Evolutionary conservation across 1,140 invertebrate genomes (phyloP).

Genomic region (Choristoneura fumiferana): DNA sequence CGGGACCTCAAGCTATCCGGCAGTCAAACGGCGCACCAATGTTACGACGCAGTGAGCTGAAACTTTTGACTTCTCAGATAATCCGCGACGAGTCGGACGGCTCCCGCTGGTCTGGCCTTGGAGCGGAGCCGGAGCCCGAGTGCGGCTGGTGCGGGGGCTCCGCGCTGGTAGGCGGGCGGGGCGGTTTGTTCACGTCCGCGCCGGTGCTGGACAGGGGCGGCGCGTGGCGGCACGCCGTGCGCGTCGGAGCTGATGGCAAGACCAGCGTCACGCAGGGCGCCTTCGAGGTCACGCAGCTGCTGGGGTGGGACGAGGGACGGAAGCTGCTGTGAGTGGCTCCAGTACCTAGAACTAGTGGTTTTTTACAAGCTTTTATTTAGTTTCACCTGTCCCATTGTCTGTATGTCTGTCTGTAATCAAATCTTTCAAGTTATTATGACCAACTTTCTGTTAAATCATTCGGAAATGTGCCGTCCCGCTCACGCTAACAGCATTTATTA

Average conservation of each 20-base stretch:
- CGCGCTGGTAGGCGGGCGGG: slow-evolving; percentile 46
- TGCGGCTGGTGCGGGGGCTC: slow-evolving; percentile 65
- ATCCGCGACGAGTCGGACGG: slow-evolving; percentile 64
- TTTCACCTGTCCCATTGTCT: too few species aligned
- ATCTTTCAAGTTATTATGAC: too few species aligned
- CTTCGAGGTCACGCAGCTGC: slow-evolving; percentile 82
- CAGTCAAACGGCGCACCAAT: too few species aligned
- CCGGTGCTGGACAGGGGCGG: slow-evolving; percentile 53
- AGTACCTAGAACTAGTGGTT: too few species aligned
- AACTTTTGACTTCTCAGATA: slow-evolving; percentile 40
- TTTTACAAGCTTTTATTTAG: not conserved
- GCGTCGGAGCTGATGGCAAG: slow-evolving; percentile 42
- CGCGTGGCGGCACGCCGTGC: slow-evolving; percentile 58
- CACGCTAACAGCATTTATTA: too few species aligned
- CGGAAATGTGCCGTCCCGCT: too few species aligned
- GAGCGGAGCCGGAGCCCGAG: slow-evolving; percentile 60
- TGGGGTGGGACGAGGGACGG: slow-evolving; percentile 82
- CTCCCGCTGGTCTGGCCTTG: slow-evolving; percentile 65
- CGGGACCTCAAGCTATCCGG: too few species aligned
- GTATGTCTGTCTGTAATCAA: too few species aligned
- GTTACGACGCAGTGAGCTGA: too few species aligned
- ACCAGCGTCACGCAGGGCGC: slow-evolving; percentile 81
- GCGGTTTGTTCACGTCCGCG: slow-evolving; percentile 50
- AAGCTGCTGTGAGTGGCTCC: slow-evolving; percentile 82
- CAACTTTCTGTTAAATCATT: too few species aligned